These are phyloP conservation scores for Hypsopygia costalis DNA, from an alignment of 2,888 invertebrate genomes.

Conservation along the genomic window DNA sequence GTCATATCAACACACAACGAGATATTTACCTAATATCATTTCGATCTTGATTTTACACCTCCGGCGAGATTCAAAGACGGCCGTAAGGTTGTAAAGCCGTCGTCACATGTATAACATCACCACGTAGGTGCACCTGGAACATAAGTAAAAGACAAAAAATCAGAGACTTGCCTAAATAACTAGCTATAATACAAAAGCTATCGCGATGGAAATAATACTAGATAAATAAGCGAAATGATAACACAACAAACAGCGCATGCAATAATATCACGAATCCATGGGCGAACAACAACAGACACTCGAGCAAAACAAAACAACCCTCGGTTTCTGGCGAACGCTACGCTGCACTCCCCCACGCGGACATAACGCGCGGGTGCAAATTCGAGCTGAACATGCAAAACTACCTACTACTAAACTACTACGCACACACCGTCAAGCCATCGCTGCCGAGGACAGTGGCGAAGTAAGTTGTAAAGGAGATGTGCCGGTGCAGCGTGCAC, in stretches of 20 bases:
- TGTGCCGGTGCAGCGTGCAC: conserved; percentile 2
- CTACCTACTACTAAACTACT: not conserved
- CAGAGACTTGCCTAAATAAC: no score
- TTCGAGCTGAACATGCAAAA: not conserved
- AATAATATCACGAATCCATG: not conserved
- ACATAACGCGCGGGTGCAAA: conserved; percentile 24
- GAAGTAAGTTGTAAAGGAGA: no score
- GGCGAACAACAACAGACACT: not conserved
- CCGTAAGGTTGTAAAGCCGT: no score
- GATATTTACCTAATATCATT: conserved; percentile 10
- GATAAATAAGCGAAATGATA: no score
- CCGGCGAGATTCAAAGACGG: no score
- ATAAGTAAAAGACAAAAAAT: no score
- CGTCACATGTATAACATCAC: no score
- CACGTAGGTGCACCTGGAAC: no score
- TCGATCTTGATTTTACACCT: not conserved
- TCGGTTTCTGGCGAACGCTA: not conserved
- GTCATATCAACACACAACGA: not conserved
- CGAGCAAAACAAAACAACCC: not conserved
- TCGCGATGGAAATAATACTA: no score
- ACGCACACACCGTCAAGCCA: not conserved
- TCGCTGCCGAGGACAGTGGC: not conserved
- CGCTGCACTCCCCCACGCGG: conserved; percentile 19
- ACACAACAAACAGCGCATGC: not conserved
- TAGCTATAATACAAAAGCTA: no score